Evolutionary conservation across 2,113 vertebrate genomes (phyloP), one percentile per base, ranked within the genome.

Genomic region (Brienomyrus brachyistius): DNA sequence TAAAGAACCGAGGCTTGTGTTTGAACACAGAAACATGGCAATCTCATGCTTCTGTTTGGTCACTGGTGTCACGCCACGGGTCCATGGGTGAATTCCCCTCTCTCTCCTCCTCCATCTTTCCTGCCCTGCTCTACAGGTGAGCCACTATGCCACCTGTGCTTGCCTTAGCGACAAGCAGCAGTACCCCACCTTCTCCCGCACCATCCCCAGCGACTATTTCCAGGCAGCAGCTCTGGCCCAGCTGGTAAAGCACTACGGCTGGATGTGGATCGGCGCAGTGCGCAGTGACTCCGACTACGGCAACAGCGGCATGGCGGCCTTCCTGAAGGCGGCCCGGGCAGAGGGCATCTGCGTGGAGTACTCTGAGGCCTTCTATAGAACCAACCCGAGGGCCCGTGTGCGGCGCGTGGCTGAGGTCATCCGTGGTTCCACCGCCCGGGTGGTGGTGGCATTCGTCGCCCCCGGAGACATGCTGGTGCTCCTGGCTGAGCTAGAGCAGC

Each of bases 221-320:
- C 96, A 96, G 91, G 95, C 95, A 10, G 91, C 15, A 0, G 95
- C 94, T 0, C 91, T 96, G 83, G 94, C 94, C 0, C 92, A 91
- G 21, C 17, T 96, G 80, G 88, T 96, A 0, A 95, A 95, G 70
- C 92, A 94, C 2, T 96, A 95, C 83, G 95, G 91, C 21, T 96
- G 96, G 96, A 96, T 93, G 0, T 96, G 95, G 95, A 95, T 96
- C 2, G 96, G 95, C 9, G 93, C 95, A 7, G 88, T 96, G 48
- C 91, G 93, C 0, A 95, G 95, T 0, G 95, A 96, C 90, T 93
- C 94, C 0, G 95, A 96, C 43, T 96, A 96, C 62, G 95, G 96
- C 7, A 95, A 95, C 90, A 92, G 93, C 15, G 95, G 94, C 13
- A 95, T 96, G 93, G 90, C 93, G 0, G 90, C 93, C n/a, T 96